phyloP scores from a whole-genome alignment of 1,140 invertebrate genomes.

The Druon quercuslanigerum region DNA sequence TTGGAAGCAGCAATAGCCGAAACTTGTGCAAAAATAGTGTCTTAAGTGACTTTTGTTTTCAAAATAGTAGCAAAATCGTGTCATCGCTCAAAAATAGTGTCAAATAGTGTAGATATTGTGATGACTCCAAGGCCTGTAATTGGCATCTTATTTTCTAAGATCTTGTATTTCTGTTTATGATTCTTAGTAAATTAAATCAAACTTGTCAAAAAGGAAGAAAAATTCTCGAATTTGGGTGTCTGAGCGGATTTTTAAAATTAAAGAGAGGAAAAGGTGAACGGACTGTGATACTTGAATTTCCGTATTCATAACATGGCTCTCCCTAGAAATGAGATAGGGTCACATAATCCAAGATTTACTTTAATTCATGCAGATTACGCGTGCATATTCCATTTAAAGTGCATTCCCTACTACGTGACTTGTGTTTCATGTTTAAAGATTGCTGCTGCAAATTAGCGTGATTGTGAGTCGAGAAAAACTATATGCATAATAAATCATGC shows the following conservation, averaged over 20 bases:
- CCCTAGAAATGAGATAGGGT: neutral
- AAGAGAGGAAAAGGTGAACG: too few species aligned
- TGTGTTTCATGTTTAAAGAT: neutral
- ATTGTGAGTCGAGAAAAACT: neutral
- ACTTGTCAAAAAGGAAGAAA: too few species aligned
- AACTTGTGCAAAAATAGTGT: too few species aligned
- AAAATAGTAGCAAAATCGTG: too few species aligned
- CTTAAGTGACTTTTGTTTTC: too few species aligned
- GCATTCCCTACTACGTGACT: neutral
- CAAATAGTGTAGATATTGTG: too few species aligned
- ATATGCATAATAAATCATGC: neutral
- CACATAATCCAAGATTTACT: neutral
- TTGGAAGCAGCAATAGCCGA: too few species aligned
- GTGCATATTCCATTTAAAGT: neutral
- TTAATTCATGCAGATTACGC: conserved; percentile 13
- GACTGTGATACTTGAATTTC: neutral
- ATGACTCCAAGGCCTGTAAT: too few species aligned
- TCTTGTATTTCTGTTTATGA: too few species aligned
- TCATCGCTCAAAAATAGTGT: too few species aligned
- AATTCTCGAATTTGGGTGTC: too few species aligned
- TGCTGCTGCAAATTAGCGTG: neutral
- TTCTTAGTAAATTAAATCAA: neutral
- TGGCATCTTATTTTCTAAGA: too few species aligned
- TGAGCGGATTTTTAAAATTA: neutral
- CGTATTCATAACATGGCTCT: conserved; percentile 4